Evolutionary conservation across 1,140 invertebrate species (phyloP), one percentile per base, ranked within the genome.

Genomic region (Tetragonula clypearis): DNA sequence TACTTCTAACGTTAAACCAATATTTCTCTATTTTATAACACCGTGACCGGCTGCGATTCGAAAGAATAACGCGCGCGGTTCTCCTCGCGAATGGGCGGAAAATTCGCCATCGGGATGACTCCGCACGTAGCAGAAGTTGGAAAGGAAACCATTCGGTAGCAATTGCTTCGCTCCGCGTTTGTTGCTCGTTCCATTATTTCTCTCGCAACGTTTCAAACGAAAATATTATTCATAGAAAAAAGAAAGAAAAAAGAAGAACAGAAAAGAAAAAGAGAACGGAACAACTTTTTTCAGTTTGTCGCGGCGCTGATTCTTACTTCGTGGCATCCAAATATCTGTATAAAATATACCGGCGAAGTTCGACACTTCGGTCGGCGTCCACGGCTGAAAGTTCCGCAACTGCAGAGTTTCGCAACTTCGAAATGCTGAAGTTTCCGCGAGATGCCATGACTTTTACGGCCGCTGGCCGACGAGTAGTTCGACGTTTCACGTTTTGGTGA

Each of bases 61-160:
- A 76, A 76, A 41, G 41, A 82, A 76, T 77, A 82, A 76, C 49
- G 21, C 26, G 14, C 26, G 3, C 21, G 0, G 17, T 17, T 66
- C 56, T 17, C 26, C 19, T 49, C 41, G 41, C 41, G 41, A 4
- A n/a, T 23, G 26, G 14, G 1, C 23, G 2, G 17, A 15, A 55
- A 82, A 55, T n/a, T 49, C 21, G 15, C 53, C 53, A 19, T 41
- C 2, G 1, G 8, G 35, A 30, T 14, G 1, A 26, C 14, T 15
- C 23, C 56, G 60, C n/a, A 62, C n/a, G 1, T 3, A 49, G 75
- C 49, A 19, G 35, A 60, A 11, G 71, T 56, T 76, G 65, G 78
- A 77, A 69, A 55, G n/a, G 53, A 79, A 71, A 6, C 69, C 76
- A 74, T 75, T 87, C 79, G 84, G 75, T 84, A 71, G n/a, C 23